Conservation (phyloP, 1,140 invertebrate genomes). For the Phthorimaea operculella region DNA sequence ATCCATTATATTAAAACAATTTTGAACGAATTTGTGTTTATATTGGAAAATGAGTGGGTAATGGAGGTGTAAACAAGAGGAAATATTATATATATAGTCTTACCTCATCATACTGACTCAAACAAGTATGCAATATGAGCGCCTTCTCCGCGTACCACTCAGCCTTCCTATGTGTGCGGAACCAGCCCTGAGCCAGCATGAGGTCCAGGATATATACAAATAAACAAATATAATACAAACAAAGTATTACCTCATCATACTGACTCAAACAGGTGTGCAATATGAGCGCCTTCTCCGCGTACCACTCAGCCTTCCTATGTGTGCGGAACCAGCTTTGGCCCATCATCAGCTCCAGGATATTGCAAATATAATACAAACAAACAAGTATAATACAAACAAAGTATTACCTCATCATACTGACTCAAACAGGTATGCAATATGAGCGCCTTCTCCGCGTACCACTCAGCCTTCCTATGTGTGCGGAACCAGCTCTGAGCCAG, state of each 20-base stretch:
- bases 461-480: conserved; percentile 43
- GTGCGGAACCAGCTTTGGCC: conserved; percentile 38
- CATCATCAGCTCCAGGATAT: conserved; percentile 37
- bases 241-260: conserved; percentile 36
- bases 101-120: conserved; percentile 35
- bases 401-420: conserved; percentile 33
- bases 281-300: conserved; percentile 50
- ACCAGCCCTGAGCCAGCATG: conserved; percentile 36
- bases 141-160: conserved; percentile 56
- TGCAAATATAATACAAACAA: conserved; percentile 4
- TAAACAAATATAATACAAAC: too few species aligned
- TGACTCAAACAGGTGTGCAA: conserved; percentile 34
- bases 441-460: conserved; percentile 55
- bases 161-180: conserved; percentile 43
- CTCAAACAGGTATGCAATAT: conserved; percentile 43
- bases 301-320: conserved; percentile 51
- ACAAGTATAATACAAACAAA: background rate
- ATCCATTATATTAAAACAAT: too few species aligned
- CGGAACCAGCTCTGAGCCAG: conserved; percentile 39
- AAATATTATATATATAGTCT: too few species aligned
- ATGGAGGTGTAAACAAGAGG: too few species aligned
- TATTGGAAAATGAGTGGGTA: too few species aligned
- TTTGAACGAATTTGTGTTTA: too few species aligned
- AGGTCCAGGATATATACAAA: conserved; percentile 27
- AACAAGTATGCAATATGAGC: conserved; percentile 44